A percentile compares a stretch with the other conserved stretches of the same genome.
phyloP scores from a whole-genome alignment of 2,888 invertebrate species.

The Rotaria socialis region DNA sequence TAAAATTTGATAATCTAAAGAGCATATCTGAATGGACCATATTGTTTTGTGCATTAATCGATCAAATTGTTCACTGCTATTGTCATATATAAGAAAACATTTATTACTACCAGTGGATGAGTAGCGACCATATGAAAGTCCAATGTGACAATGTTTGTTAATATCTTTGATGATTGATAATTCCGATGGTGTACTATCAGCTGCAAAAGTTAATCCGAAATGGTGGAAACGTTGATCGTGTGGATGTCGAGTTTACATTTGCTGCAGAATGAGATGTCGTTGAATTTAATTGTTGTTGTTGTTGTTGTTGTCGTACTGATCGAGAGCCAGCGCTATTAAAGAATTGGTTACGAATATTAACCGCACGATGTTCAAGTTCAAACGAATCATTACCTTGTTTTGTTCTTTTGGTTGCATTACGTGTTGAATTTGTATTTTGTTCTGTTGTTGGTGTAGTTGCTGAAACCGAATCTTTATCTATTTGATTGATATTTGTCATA shows the following conservation, averaged over 20 bases:
- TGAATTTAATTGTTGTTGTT: not conserved
- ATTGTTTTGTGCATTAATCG: not conserved
- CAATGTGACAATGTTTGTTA: not conserved
- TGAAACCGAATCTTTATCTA: not conserved
- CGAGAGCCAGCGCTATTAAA: not conserved
- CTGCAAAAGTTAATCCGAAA: not conserved
- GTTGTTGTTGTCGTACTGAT: not conserved
- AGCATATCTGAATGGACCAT: not conserved
- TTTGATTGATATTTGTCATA: not conserved
- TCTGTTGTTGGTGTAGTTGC: not conserved
- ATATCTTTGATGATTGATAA: slow-evolving; percentile 32
- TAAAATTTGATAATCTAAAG: not conserved
- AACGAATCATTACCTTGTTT: not conserved
- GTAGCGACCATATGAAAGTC: not conserved
- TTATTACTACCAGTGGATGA: not conserved
- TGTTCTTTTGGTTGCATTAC: not conserved
- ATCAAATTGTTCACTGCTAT: not conserved
- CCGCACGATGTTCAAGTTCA: not conserved
- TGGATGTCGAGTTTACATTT: not conserved
- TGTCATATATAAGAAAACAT: slow-evolving; percentile 9
- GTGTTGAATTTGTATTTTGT: not conserved
- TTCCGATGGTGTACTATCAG: too few species aligned
- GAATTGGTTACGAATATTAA: not conserved
- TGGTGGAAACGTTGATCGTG: not conserved
- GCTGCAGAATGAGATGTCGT: not conserved